Percentiles rank a stretch among this genome's conserved stretches.
These are phyloP conservation scores for Sinodicranocentrus sp. DNA, from an alignment of 2,888 invertebrate genomes.

Conservation along the genomic window DNA sequence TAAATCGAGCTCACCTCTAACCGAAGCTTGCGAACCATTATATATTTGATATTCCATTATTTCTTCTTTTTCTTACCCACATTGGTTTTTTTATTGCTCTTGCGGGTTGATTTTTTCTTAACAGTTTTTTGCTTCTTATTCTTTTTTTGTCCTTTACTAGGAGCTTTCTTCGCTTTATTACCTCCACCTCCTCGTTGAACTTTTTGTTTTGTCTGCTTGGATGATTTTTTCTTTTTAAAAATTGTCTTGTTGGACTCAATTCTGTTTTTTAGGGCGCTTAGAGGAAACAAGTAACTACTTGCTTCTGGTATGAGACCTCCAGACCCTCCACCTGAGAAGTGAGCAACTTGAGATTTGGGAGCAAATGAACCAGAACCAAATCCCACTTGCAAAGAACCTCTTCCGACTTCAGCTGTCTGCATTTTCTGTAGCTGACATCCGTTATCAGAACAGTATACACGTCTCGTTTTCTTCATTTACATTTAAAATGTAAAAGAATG, in stretches of 20 bases:
- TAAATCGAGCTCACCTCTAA: background rate
- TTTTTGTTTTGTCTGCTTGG: background rate
- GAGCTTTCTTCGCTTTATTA: background rate
- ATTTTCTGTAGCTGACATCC: too few species aligned
- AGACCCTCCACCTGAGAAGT: background rate
- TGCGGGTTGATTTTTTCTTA: too few species aligned
- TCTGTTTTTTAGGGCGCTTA: background rate
- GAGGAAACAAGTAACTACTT: background rate
- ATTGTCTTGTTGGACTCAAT: background rate
- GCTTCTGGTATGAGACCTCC: background rate
- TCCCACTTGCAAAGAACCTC: too few species aligned
- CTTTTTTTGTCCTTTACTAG: background rate
- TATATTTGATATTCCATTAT: background rate
- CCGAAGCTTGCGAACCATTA: background rate
- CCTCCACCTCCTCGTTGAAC: background rate
- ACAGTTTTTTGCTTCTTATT: background rate
- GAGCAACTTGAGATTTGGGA: too few species aligned
- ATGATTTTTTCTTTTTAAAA: background rate
- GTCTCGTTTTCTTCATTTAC: background rate
- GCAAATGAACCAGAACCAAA: too few species aligned
- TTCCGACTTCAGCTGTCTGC: too few species aligned
- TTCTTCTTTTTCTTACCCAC: background rate
- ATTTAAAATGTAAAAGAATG: background rate
- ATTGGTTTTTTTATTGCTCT: background rate
- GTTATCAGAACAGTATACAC: too few species aligned